phyloP scores from a whole-genome alignment of 2,113 vertebrate genomes.

The Ictidomys tridecemlineatus region DNA sequence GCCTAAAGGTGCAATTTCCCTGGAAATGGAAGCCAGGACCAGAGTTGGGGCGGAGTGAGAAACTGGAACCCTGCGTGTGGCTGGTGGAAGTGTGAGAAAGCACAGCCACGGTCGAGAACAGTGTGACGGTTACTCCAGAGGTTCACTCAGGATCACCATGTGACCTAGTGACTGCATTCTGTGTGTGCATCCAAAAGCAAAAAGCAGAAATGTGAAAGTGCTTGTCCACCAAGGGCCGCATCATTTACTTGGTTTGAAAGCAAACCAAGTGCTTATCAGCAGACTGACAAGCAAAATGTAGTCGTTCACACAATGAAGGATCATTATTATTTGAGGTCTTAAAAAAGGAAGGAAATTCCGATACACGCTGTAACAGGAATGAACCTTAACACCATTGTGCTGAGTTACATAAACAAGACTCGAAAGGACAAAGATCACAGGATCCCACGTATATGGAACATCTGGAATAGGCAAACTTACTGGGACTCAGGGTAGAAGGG shows the following conservation, averaged over 20 bases:
- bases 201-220: neutral
- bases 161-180: neutral
- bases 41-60: rapidly evolving
- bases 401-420: neutral
- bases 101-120: too few species aligned
- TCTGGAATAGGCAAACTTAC: neutral
- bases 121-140: neutral
- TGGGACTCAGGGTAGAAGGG: neutral
- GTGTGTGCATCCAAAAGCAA: rapidly evolving
- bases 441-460: rapidly evolving
- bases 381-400: neutral
- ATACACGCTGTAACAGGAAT: rapidly evolving
- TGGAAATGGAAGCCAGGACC: neutral
- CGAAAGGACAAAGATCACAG: neutral
- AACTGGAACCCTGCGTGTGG: rapidly evolving
- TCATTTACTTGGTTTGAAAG: neutral
- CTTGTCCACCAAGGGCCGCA: neutral
- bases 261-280: too few species aligned
- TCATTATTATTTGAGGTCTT: neutral
- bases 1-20: neutral
- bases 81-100: rapidly evolving
- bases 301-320: rapidly evolving
- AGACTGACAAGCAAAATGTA: neutral
- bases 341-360: neutral
- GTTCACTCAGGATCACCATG: too few species aligned